phyloP scores from a whole-genome alignment of 1,140 invertebrate species.

The Phortica variegata region DNA sequence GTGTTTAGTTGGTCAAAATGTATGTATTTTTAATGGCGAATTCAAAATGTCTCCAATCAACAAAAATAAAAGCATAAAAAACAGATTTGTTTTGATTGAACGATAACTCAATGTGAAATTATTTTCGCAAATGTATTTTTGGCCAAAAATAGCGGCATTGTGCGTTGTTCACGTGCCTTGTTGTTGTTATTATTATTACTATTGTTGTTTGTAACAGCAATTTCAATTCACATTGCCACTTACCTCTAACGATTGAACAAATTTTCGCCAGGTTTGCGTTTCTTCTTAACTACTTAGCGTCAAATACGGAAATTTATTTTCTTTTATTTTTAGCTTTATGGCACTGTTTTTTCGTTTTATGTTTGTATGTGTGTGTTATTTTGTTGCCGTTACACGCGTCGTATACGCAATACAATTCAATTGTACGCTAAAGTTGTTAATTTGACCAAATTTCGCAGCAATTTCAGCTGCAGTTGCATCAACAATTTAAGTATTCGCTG shows the following conservation, averaged over 20 bases:
- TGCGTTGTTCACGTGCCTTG: background rate
- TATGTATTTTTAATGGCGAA: conserved; percentile 44
- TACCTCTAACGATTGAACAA: conserved; percentile 50
- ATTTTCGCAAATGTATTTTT: too few species aligned
- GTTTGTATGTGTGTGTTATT: conserved; percentile 8
- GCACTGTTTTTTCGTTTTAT: conserved; percentile 5
- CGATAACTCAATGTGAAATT: too few species aligned
- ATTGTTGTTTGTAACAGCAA: background rate
- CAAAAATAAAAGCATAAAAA: too few species aligned
- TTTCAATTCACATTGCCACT: conserved; percentile 12
- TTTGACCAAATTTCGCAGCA: conserved; percentile 49
- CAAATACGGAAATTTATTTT: too few species aligned
- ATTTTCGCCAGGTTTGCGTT: conserved; percentile 52
- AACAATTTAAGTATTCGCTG: conserved; percentile 53
- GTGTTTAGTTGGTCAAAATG: too few species aligned
- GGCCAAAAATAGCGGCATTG: too few species aligned
- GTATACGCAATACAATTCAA: conserved; percentile 27
- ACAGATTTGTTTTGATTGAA: too few species aligned
- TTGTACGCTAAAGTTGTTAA: conserved; percentile 36
- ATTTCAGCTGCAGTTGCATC: conserved; percentile 55
- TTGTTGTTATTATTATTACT: background rate
- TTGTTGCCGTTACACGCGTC: conserved; percentile 9
- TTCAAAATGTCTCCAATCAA: too few species aligned
- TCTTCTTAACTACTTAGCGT: too few species aligned
- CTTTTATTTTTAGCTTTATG: background rate